Evolutionary conservation across 2,113 vertebrate species (phyloP).

Genomic region (Caretta caretta): DNA sequence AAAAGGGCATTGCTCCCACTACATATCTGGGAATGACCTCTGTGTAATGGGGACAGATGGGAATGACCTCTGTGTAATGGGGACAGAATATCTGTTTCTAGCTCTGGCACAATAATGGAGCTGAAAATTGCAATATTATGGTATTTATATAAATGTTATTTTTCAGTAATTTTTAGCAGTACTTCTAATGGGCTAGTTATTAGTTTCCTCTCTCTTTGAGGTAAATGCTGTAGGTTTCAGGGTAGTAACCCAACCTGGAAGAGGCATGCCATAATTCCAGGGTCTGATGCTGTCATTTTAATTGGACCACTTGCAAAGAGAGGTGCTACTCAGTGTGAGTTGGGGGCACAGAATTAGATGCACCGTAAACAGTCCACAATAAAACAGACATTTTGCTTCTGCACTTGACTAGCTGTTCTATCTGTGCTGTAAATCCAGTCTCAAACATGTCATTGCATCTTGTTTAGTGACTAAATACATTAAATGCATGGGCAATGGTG

Average conservation of each 20-base stretch:
- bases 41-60: neutral
- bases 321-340: neutral
- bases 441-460: neutral
- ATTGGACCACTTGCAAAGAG: neutral
- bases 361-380: neutral
- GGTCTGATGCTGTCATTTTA: neutral
- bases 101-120: neutral
- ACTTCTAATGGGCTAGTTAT: neutral
- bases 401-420: neutral
- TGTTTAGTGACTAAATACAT: neutral
- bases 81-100: neutral
- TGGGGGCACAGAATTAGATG: neutral
- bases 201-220: neutral
- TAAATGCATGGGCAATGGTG: neutral
- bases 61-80: neutral
- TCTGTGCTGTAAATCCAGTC: neutral
- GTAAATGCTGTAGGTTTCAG: neutral
- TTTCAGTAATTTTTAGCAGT: neutral
- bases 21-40: neutral
- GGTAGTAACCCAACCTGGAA: neutral
- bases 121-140: neutral
- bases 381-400: neutral
- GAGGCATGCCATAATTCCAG: neutral
- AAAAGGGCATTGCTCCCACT: neutral
- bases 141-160: neutral